phyloP scores from a whole-genome alignment of 2,888 invertebrate species.

The Sicus ferrugineus region DNA sequence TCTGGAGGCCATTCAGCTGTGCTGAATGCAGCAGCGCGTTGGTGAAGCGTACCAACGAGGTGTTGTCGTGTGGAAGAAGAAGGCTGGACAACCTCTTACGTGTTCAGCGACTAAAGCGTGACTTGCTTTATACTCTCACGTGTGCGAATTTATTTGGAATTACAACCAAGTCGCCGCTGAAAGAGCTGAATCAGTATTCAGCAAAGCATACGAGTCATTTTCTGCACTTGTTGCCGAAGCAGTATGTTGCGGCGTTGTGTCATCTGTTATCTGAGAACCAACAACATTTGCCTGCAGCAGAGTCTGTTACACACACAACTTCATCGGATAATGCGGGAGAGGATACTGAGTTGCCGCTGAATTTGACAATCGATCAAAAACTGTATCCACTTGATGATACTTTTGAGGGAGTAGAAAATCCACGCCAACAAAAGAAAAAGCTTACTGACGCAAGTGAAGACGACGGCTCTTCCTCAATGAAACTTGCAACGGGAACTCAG shows the following conservation, averaged over 20 bases:
- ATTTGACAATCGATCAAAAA: constrained; percentile 52
- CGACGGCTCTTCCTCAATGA: constrained; percentile 26
- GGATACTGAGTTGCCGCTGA: constrained; percentile 45
- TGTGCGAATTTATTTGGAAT: constrained; percentile 70
- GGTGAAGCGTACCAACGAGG: constrained; percentile 76
- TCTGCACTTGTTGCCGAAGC: constrained; percentile 71
- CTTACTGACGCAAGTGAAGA: constrained; percentile 28
- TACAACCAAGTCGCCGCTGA: constrained; percentile 64
- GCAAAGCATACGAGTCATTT: constrained; percentile 65
- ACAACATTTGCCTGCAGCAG: constrained; percentile 24
- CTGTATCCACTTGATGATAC: constrained; percentile 39
- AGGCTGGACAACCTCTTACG: constrained; percentile 71
- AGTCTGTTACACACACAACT: not conserved
- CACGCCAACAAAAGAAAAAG: constrained; percentile 34
- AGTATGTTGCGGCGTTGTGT: constrained; percentile 80
- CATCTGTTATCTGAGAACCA: constrained; percentile 68
- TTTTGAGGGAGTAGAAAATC: constrained; percentile 40
- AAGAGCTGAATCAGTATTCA: not conserved
- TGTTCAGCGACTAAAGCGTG: constrained; percentile 70
- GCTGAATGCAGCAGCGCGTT: constrained; percentile 76
- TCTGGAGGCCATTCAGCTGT: constrained; percentile 75
- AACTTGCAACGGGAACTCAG: constrained; percentile 26
- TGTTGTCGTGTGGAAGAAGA: constrained; percentile 75
- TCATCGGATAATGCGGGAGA: constrained; percentile 36
- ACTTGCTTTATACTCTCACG: constrained; percentile 69